Percentiles rank a stretch among this genome's conserved stretches.
phyloP scores from a whole-genome alignment of 2,797 vertebrate genomes.

The Crax fasciolata region DNA sequence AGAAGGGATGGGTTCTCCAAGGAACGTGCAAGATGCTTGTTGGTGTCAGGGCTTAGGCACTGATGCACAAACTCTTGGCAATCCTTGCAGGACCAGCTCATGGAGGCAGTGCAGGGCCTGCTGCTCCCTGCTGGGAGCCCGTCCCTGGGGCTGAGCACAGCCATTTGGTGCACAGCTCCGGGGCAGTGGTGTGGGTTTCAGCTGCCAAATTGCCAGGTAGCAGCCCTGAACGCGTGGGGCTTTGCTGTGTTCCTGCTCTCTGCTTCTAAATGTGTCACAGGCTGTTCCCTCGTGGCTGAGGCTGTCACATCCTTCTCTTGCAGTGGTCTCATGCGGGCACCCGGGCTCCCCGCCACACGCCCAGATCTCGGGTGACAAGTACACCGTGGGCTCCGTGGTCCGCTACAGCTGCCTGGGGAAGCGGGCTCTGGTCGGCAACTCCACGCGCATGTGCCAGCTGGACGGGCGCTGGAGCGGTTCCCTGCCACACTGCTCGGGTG shows the following conservation, averaged over 20 bases:
- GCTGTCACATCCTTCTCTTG: background rate
- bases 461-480: constrained; percentile 97
- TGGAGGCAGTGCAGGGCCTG: background rate
- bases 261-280: fast-evolving
- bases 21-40: background rate
- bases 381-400: constrained; percentile 92
- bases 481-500: constrained; percentile 97
- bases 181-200: background rate
- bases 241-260: background rate
- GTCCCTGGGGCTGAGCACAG: background rate
- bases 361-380: constrained; percentile 92
- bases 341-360: constrained; percentile 93
- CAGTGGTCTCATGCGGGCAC: constrained; percentile 96
- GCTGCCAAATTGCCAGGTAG: fast-evolving
- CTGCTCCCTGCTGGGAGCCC: fast-evolving
- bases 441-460: constrained; percentile 95
- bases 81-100: background rate
- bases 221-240: fast-evolving
- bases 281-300: fast-evolving
- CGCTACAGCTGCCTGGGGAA: constrained; percentile 92
- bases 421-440: constrained; percentile 90
- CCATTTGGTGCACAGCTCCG: background rate
- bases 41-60: fast-evolving
- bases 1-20: background rate
- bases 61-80: background rate